Conservation (phyloP, 2,888 invertebrate genomes). For the Gastracanthus pulcherrimus region DNA sequence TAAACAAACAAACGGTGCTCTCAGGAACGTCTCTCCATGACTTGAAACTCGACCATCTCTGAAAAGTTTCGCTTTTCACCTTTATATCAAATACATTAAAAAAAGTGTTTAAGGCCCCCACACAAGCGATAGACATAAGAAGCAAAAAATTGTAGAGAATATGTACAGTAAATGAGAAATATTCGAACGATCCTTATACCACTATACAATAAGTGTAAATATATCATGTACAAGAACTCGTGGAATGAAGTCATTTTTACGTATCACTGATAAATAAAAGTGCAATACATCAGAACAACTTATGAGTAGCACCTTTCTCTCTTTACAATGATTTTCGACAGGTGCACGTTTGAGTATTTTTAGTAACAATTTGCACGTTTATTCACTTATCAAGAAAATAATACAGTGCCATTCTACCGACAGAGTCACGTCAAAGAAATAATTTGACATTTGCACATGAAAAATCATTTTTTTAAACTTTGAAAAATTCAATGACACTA, state of each 20-base stretch:
- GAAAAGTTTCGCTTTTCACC: neutral
- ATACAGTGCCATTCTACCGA: neutral
- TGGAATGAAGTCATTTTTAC: constrained; percentile 10
- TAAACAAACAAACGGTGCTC: neutral
- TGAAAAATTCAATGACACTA: neutral
- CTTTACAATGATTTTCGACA: neutral
- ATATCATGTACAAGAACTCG: constrained; percentile 5
- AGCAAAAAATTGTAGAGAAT: constrained; percentile 35
- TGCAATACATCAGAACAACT: neutral
- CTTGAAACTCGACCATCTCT: constrained; percentile 14
- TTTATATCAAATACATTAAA: constrained; percentile 13
- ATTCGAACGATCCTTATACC: constrained; percentile 11
- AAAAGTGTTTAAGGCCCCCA: constrained; percentile 24
- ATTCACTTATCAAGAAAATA: neutral
- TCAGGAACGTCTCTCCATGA: constrained; percentile 24
- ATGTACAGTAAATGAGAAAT: constrained; percentile 33
- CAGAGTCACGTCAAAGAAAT: neutral
- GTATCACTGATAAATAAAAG: neutral
- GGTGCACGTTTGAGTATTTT: neutral
- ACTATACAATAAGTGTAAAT: constrained; percentile 1
- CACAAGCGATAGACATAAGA: constrained; percentile 7
- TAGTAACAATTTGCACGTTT: neutral
- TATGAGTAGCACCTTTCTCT: neutral
- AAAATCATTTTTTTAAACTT: constrained; percentile 5
- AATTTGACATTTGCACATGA: constrained; percentile 5